phyloP scores from a whole-genome alignment of 2,113 vertebrate genomes.

The Cranoglanis bouderius region DNA sequence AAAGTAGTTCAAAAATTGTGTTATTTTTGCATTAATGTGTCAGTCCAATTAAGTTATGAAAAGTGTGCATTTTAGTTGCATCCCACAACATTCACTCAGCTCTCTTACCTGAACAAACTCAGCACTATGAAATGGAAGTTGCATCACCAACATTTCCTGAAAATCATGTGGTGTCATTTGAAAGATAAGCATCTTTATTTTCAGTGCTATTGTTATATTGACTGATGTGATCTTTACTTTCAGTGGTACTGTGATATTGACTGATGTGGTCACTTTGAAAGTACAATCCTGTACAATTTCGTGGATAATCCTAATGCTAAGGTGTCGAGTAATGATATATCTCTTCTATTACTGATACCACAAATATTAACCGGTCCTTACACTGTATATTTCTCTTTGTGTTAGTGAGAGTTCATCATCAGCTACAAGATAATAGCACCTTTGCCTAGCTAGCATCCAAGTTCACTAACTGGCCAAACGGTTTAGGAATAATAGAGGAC shows the following conservation, averaged over 20 bases:
- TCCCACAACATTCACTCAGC: neutral
- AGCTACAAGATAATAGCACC: neutral
- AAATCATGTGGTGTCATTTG: neutral
- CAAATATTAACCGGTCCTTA: neutral
- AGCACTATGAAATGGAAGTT: neutral
- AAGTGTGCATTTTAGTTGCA: neutral
- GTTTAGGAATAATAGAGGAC: neutral
- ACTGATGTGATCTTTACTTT: neutral
- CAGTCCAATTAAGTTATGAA: neutral
- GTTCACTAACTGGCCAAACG: neutral
- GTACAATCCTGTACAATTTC: neutral
- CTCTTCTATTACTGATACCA: neutral
- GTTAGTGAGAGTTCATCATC: neutral
- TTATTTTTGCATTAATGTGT: neutral
- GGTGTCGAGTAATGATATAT: neutral
- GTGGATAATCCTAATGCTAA: neutral
- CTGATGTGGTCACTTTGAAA: neutral
- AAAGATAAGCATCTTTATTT: neutral
- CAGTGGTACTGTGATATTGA: neutral
- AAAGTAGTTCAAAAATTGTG: no score
- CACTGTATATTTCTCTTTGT: neutral
- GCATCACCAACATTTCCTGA: neutral
- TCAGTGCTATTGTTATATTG: neutral
- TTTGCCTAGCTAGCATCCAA: neutral
- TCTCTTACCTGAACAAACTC: neutral